Conservation (phyloP, 2,888 invertebrate species). For the Seira sanloemensis region DNA sequence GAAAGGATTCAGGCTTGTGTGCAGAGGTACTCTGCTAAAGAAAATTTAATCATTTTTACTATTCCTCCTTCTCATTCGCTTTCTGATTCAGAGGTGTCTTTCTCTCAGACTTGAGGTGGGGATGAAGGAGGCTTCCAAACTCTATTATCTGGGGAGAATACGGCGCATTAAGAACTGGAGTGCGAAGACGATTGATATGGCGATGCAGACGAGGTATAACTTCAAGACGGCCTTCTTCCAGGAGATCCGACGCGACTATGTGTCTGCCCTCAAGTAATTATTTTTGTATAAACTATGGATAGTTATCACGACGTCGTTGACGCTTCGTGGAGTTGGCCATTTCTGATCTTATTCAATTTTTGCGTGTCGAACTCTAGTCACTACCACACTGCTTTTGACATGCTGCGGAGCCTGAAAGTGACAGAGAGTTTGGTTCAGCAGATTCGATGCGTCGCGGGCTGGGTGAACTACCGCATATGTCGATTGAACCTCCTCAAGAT, state of each 20-base stretch:
- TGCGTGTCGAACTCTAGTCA: slow-evolving; percentile 65
- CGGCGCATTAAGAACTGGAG: slow-evolving; percentile 82
- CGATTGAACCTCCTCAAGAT: slow-evolving; percentile 91
- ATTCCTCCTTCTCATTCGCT: not conserved
- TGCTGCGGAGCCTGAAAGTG: slow-evolving; percentile 62
- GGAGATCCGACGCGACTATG: slow-evolving; percentile 93
- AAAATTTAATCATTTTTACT: too few species aligned
- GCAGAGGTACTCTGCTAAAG: too few species aligned
- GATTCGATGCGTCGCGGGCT: slow-evolving; percentile 95
- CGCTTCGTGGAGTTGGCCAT: too few species aligned
- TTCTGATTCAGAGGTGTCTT: not conserved
- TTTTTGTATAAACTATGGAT: not conserved
- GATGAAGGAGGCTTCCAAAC: slow-evolving; percentile 62
- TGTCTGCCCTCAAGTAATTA: slow-evolving; percentile 80
- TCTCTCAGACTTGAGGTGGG: slow-evolving; percentile 64
- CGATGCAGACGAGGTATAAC: slow-evolving; percentile 95
- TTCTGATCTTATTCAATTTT: too few species aligned
- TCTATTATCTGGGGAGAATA: slow-evolving; percentile 66
- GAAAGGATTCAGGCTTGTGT: slow-evolving; percentile 88
- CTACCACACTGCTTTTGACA: slow-evolving; percentile 68
- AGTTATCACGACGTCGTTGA: too few species aligned
- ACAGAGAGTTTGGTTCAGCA: slow-evolving; percentile 93
- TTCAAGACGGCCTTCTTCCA: slow-evolving; percentile 97
- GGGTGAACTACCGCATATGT: slow-evolving; percentile 96
- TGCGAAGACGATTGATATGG: slow-evolving; percentile 93